Conservation (phyloP, 2,113 vertebrate species). For the Odocoileus virginianus region DNA sequence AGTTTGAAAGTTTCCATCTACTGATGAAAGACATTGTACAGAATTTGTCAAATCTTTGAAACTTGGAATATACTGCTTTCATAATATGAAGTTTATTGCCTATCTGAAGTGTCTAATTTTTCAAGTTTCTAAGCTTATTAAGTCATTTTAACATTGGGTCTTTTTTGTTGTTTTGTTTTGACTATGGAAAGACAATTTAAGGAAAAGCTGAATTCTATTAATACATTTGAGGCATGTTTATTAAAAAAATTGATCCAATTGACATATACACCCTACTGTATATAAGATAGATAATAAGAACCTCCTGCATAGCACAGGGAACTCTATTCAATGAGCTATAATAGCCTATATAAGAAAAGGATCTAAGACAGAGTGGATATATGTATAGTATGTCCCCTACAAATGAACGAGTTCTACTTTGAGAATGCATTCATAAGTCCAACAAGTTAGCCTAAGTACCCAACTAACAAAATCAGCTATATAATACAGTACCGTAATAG, state of each 20-base stretch:
- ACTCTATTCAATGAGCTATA: neutral
- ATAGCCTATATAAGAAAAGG: neutral
- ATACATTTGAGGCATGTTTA: constrained; percentile 66
- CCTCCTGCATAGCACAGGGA: neutral
- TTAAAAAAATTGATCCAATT: neutral
- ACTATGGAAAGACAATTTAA: constrained; percentile 73
- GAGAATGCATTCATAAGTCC: neutral
- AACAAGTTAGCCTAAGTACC: neutral
- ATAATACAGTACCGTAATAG: neutral
- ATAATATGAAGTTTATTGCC: constrained; percentile 77
- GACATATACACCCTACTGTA: neutral
- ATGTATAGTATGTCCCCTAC: neutral
- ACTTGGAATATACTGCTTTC: constrained; percentile 83
- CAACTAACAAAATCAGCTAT: neutral
- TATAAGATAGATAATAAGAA: neutral
- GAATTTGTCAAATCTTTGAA: constrained; percentile 73
- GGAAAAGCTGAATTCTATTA: constrained; percentile 77
- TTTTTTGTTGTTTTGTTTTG: constrained; percentile 60
- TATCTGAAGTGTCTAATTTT: constrained; percentile 84
- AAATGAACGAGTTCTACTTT: neutral
- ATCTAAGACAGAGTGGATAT: neutral
- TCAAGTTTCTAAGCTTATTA: constrained; percentile 83
- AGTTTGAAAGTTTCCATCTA: constrained; percentile 57
- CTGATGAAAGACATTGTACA: constrained; percentile 61
- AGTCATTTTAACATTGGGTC: constrained; percentile 73